These are phyloP conservation scores for Tichodroma muraria DNA, from an alignment of 2,113 vertebrate species.

Conservation along the genomic window DNA sequence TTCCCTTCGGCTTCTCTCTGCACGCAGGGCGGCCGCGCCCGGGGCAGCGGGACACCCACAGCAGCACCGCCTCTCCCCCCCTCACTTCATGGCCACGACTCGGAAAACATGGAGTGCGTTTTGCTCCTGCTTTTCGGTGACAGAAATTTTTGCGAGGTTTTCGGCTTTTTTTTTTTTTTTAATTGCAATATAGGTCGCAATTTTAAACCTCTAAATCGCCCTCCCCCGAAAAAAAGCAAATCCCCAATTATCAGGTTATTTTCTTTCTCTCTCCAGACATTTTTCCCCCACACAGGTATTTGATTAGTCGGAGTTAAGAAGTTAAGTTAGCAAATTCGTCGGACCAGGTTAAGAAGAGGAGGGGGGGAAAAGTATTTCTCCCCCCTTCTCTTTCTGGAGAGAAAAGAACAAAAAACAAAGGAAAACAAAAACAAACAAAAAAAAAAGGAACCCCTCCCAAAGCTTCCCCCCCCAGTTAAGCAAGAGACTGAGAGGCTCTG, in stretches of 20 bases:
- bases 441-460: background rate
- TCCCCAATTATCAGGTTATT: constrained; percentile 43
- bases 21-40: background rate
- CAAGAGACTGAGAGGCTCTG: constrained; percentile 32
- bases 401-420: background rate
- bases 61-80: background rate
- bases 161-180: background rate
- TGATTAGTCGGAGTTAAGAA: constrained; percentile 15
- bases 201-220: background rate
- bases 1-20: background rate
- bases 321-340: background rate
- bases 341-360: background rate
- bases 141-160: background rate
- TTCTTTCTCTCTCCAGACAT: constrained; percentile 63
- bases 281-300: background rate
- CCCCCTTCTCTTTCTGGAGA: background rate
- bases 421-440: background rate
- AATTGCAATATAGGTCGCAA: background rate
- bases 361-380: background rate
- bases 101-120: background rate
- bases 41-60: constrained; percentile 3
- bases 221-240: background rate
- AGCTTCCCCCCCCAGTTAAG: background rate
- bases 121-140: background rate
- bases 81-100: constrained; percentile 66